Percentiles rank a stretch among this genome's conserved stretches.
These are phyloP conservation scores for Melanaphis sacchari DNA, from an alignment of 1,140 invertebrate genomes.

Conservation along the genomic window DNA sequence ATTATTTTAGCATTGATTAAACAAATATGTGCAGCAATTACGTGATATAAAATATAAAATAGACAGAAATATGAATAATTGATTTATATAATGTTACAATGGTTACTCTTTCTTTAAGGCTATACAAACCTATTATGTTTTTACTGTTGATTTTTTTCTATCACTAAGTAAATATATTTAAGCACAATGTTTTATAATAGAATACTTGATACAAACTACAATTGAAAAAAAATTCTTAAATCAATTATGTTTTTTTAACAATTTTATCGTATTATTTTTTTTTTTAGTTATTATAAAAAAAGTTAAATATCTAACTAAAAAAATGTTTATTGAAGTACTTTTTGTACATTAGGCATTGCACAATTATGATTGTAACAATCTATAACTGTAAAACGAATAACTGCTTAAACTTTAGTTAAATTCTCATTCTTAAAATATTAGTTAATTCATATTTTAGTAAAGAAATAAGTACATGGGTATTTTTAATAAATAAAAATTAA, in stretches of 20 bases:
- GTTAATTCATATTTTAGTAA: background rate
- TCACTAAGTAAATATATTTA: background rate
- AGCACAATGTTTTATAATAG: background rate
- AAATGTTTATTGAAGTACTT: background rate
- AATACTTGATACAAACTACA: background rate
- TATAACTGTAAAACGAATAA: background rate
- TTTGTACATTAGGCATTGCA: background rate
- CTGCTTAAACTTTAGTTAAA: background rate
- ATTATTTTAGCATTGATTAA: background rate
- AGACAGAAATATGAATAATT: background rate
- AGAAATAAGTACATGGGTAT: background rate
- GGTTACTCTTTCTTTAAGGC: background rate
- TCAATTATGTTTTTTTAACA: background rate
- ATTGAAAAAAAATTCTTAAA: background rate
- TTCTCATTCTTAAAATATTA: background rate
- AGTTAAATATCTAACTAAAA: background rate
- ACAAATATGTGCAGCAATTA: background rate
- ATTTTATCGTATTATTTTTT: background rate
- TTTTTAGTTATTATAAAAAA: background rate
- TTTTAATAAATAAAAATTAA: background rate
- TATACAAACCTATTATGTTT: background rate
- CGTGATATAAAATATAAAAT: background rate
- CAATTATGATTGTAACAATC: background rate
- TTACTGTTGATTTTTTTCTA: background rate
- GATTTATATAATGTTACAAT: background rate